A percentile compares a stretch with the other conserved stretches of the same genome.
Conservation (phyloP, 1,140 invertebrate genomes). For the Achroia grisella region DNA sequence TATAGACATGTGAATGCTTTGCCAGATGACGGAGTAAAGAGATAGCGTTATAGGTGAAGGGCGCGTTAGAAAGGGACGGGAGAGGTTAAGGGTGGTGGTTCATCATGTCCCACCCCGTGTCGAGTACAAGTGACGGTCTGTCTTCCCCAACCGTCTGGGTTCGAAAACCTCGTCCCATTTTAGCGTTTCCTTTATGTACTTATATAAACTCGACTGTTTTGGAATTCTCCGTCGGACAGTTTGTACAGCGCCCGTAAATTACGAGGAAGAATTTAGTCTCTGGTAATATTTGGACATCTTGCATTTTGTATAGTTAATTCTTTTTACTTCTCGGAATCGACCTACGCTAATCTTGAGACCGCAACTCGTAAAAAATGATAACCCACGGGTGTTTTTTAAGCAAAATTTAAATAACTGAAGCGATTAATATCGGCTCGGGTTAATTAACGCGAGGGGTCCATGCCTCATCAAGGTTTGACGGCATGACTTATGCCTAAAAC, state of each 20-base stretch:
- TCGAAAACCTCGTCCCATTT: constrained; percentile 47
- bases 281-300: constrained; percentile 4
- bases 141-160: constrained; percentile 59
- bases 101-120: constrained; percentile 60
- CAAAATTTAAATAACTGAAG: constrained; percentile 57
- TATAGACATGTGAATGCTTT: constrained; percentile 48
- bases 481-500: constrained; percentile 34
- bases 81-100: constrained; percentile 50
- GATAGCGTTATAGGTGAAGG: constrained; percentile 21
- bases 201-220: constrained; percentile 17
- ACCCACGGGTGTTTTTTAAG: constrained; percentile 33
- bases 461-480: constrained; percentile 47
- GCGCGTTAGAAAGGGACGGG: constrained; percentile 34
- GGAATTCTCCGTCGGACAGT: constrained; percentile 17
- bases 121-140: constrained; percentile 57
- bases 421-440: constrained; percentile 50
- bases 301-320: constrained; percentile 22
- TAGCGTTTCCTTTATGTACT: constrained; percentile 40
- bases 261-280: constrained; percentile 37
- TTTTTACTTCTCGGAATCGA: constrained; percentile 53
- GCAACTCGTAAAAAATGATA: constrained; percentile 52
- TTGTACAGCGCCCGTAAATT: too few relatives aligned
- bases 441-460: constrained; percentile 52
- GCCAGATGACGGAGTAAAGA: constrained; percentile 55
- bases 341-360: constrained; percentile 53